phyloP scores from a whole-genome alignment of 2,113 vertebrate species.

The Eleginops maclovinus region DNA sequence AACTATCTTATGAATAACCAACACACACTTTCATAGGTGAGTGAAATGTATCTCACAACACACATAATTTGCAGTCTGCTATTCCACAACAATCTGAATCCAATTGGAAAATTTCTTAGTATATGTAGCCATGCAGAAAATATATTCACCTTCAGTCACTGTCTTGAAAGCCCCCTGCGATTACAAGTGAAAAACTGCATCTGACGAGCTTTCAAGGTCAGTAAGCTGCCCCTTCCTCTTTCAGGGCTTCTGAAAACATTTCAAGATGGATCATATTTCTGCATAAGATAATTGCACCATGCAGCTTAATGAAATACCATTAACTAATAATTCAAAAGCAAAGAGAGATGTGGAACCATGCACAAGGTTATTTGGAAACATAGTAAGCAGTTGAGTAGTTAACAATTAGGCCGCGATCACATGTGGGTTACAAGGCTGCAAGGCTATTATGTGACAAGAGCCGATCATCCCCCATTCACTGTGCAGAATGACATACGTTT shows the following conservation, averaged over 20 bases:
- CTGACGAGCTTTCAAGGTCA: slow-evolving; percentile 75
- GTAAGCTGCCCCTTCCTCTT: slow-evolving; percentile 33
- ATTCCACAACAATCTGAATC: slow-evolving; percentile 83
- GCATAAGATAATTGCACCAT: slow-evolving; percentile 14
- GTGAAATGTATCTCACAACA: slow-evolving; percentile 53
- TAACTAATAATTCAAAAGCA: slow-evolving; percentile 26
- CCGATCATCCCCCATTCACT: neutral
- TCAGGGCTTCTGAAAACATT: slow-evolving; percentile 42
- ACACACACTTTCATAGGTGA: slow-evolving; percentile 24
- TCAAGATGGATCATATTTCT: slow-evolving; percentile 30
- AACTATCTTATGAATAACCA: slow-evolving; percentile 39
- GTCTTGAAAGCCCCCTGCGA: slow-evolving; percentile 62
- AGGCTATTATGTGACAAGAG: neutral
- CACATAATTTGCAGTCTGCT: slow-evolving; percentile 61
- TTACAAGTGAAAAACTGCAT: slow-evolving; percentile 71
- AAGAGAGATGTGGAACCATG: neutral
- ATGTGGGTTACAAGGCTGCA: neutral
- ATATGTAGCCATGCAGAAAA: slow-evolving; percentile 80
- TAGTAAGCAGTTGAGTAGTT: neutral
- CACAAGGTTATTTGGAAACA: slow-evolving; percentile 21
- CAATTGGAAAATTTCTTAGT: slow-evolving; percentile 78
- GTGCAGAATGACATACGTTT: neutral
- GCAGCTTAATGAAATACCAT: slow-evolving; percentile 12
- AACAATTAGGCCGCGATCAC: neutral
- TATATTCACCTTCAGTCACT: slow-evolving; percentile 69